Conservation (phyloP, 1,140 invertebrate genomes). For the Leptopilina clavipes region DNA sequence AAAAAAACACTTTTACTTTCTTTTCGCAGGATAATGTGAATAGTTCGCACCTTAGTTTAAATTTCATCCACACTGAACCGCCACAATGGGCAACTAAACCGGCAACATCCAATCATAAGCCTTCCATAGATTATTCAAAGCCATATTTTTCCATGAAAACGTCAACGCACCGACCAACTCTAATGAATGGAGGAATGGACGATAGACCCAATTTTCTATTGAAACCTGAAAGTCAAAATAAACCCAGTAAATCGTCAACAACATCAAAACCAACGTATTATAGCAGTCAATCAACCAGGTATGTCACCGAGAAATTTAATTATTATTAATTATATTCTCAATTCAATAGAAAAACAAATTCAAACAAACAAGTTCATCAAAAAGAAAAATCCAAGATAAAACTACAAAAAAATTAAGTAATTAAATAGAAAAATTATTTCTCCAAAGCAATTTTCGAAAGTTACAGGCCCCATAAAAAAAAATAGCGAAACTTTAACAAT, state of each 20-base stretch:
- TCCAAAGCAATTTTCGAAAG: slow-evolving; percentile 1
- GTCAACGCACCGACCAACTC: slow-evolving; percentile 59
- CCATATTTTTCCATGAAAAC: slow-evolving; percentile 68
- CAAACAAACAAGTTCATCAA: no score
- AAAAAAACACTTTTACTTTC: background rate
- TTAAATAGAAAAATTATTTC: no score
- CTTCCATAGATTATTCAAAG: slow-evolving; percentile 64
- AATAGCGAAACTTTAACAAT: background rate
- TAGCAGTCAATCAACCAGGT: slow-evolving; percentile 65
- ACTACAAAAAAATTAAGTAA: no score
- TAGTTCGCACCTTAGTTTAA: slow-evolving; percentile 54
- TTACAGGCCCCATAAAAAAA: background rate
- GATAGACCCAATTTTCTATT: slow-evolving; percentile 66
- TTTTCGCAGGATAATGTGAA: slow-evolving; percentile 51
- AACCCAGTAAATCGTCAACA: slow-evolving; percentile 54
- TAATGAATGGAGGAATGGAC: slow-evolving; percentile 54
- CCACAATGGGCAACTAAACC: slow-evolving; percentile 70
- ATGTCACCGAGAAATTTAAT: slow-evolving; percentile 48
- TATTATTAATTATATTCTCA: slow-evolving; percentile 45
- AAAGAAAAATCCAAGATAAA: no score
- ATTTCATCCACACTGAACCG: slow-evolving; percentile 67
- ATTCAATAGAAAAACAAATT: no score
- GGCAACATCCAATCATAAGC: slow-evolving; percentile 51
- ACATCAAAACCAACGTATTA: slow-evolving; percentile 52
- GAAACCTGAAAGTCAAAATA: slow-evolving; percentile 57